Conservation (phyloP, 2,113 vertebrate genomes). For the Maccullochella peelii region DNA sequence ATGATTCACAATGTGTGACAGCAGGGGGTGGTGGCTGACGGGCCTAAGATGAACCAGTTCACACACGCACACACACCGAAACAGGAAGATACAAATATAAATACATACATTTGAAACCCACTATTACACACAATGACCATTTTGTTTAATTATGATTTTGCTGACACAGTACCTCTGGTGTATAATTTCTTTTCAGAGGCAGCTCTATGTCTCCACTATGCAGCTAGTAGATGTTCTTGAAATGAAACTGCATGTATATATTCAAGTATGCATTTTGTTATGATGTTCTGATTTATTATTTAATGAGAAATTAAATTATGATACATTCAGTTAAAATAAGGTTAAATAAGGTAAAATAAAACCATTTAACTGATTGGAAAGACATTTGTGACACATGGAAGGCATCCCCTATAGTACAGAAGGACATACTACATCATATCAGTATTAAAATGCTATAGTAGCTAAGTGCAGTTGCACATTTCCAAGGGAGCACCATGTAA, state of each 20-base stretch:
- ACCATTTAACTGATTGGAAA: not conserved
- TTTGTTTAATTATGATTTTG: slow-evolving; percentile 24
- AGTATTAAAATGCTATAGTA: not conserved
- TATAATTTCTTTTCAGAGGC: too few species aligned
- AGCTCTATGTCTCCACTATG: not conserved
- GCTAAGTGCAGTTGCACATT: not conserved
- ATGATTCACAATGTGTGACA: slow-evolving; percentile 64
- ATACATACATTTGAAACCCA: not conserved
- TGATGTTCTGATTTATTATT: not conserved
- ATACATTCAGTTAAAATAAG: not conserved
- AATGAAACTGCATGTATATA: not conserved
- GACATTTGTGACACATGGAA: not conserved
- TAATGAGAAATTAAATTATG: not conserved
- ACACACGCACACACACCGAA: not conserved
- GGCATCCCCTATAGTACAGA: not conserved
- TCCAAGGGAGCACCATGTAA: not conserved
- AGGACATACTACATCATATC: not conserved
- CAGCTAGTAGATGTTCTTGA: not conserved
- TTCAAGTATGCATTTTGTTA: not conserved
- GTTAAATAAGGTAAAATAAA: not conserved
- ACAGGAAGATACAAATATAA: slow-evolving; percentile 17
- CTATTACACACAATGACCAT: slow-evolving; percentile 8
- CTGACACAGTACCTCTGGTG: not conserved
- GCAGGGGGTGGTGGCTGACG: slow-evolving; percentile 39
- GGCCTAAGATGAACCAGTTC: slow-evolving; percentile 51